Percentiles rank a stretch among this genome's conserved stretches.
These are phyloP conservation scores for Drosophila paranaensis DNA, from an alignment of 2,888 invertebrate genomes.

Conservation along the genomic window DNA sequence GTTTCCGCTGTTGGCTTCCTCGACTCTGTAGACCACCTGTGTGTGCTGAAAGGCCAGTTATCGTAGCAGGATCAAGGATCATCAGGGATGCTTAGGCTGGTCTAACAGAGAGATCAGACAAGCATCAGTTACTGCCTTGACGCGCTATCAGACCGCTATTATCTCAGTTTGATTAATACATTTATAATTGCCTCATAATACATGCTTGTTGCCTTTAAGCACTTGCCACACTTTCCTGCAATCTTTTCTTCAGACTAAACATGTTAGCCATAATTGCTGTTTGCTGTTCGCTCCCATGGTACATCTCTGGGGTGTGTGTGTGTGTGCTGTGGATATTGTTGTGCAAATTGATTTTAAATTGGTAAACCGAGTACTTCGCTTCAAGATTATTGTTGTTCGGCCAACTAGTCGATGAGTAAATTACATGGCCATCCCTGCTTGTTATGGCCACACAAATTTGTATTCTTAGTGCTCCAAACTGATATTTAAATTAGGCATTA, in stretches of 20 bases:
- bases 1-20: conserved; percentile 67
- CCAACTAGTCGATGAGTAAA: conserved; percentile 15
- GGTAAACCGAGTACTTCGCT: conserved; percentile 39
- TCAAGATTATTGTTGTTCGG: conserved; percentile 25
- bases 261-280: conserved; percentile 55
- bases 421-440: conserved; percentile 6
- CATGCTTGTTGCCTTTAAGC: conserved; percentile 55
- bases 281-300: conserved; percentile 19
- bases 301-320: conserved; percentile 20
- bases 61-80: conserved; percentile 6
- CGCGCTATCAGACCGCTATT: not conserved
- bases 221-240: conserved; percentile 60
- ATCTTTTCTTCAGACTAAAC: conserved; percentile 20
- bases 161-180: conserved; percentile 58
- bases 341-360: conserved; percentile 80
- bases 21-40: conserved; percentile 62
- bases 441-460: not conserved
- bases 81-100: conserved; percentile 15
- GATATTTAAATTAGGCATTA: conserved; percentile 7
- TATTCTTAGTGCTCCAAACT: not conserved
- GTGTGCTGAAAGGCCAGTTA: conserved; percentile 14
- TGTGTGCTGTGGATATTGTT: conserved; percentile 43
- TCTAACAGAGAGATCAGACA: not conserved
- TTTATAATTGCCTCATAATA: conserved; percentile 71
- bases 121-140: no score